Evolutionary conservation across 2,113 vertebrate species (phyloP).

Genomic region (Crotalus viridis): DNA sequence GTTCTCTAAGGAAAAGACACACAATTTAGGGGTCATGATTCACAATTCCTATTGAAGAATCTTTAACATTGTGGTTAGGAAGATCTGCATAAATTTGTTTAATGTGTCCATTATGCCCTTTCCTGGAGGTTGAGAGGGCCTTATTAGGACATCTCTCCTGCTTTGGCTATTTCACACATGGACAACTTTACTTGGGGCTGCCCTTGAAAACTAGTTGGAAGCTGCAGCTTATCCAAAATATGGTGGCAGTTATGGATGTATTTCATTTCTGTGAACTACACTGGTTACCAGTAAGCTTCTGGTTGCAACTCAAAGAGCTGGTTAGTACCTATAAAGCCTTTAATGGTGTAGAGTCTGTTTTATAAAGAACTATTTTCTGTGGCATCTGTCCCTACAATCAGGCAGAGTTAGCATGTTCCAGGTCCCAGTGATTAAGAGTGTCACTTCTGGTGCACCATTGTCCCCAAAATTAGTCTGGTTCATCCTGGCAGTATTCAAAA

Average conservation of each 20-base stretch:
- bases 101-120: background rate
- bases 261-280: background rate
- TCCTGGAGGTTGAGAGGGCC: background rate
- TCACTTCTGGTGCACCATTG: background rate
- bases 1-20: background rate
- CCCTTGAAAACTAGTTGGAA: background rate
- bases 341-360: background rate
- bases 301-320: background rate
- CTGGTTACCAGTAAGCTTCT: background rate
- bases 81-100: background rate
- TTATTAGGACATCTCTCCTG: background rate
- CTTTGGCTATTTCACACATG: background rate
- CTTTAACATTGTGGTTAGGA: background rate
- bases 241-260: background rate
- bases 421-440: background rate
- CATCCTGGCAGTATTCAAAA: background rate
- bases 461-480: background rate
- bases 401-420: background rate
- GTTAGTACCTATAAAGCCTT: background rate
- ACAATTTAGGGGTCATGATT: background rate
- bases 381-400: background rate
- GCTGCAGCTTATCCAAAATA: background rate
- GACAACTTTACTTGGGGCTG: background rate
- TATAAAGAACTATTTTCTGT: background rate
- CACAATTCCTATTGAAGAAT: background rate